phyloP scores from a whole-genome alignment of 2,888 invertebrate genomes.

The Synergus itoensis region DNA sequence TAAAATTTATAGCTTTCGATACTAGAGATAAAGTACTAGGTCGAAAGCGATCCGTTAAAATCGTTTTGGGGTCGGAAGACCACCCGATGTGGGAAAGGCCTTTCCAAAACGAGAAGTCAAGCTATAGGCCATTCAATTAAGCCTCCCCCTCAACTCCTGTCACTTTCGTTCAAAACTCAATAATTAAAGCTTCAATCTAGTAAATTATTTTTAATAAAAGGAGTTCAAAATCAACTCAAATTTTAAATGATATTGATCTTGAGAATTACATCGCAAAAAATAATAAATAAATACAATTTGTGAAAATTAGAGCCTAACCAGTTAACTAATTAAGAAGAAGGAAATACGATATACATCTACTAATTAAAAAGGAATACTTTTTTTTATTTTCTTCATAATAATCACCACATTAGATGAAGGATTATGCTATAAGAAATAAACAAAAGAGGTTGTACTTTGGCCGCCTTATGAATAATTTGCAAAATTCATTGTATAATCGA shows the following conservation, averaged over 20 bases:
- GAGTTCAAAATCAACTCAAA: not conserved
- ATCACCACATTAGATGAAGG: not conserved
- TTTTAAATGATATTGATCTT: not conserved
- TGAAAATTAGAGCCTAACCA: too few relatives aligned
- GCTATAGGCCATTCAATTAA: too few relatives aligned
- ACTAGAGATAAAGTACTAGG: not conserved
- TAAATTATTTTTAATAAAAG: not conserved
- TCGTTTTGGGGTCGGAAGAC: conserved; percentile 20
- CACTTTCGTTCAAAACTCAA: too few relatives aligned
- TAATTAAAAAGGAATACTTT: too few relatives aligned
- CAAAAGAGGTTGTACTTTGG: not conserved
- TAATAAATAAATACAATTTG: not conserved
- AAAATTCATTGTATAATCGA: conserved; percentile 25
- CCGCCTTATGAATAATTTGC: not conserved
- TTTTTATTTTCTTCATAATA: not conserved
- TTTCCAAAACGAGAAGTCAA: not conserved
- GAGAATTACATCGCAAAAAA: not conserved
- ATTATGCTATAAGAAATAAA: not conserved
- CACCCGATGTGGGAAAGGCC: not conserved
- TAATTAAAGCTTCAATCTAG: too few relatives aligned
- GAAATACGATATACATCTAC: too few relatives aligned
- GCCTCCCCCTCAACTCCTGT: too few relatives aligned
- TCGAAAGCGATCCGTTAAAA: not conserved
- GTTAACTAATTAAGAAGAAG: too few relatives aligned
- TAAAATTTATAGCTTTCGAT: too few relatives aligned